A percentile compares a stretch with the other conserved stretches of the same genome.
These are phyloP conservation scores for Geococcyx californianus DNA, from an alignment of 2,113 vertebrate genomes.

Conservation along the genomic window DNA sequence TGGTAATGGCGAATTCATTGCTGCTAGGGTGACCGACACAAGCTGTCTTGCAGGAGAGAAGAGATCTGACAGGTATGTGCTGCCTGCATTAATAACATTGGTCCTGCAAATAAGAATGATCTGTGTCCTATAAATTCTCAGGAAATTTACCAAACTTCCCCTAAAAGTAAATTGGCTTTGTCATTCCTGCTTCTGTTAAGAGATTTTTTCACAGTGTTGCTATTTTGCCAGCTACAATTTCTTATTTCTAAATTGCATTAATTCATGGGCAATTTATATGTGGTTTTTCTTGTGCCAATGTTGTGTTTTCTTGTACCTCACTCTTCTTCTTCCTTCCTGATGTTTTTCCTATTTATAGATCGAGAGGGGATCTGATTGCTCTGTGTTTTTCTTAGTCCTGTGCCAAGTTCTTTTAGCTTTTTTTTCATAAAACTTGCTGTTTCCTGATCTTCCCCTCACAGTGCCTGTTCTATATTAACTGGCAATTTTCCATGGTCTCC, in stretches of 20 bases:
- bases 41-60: background rate
- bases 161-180: background rate
- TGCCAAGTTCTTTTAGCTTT: background rate
- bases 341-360: slow-evolving; percentile 29
- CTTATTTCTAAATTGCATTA: background rate
- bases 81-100: background rate
- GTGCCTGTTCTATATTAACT: background rate
- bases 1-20: background rate
- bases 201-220: background rate
- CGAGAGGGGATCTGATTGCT: background rate
- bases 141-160: background rate
- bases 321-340: slow-evolving; percentile 11
- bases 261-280: background rate
- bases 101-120: background rate
- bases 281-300: background rate
- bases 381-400: background rate
- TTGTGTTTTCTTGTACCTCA: background rate
- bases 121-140: background rate
- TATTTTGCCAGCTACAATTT: background rate
- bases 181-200: background rate
- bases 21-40: background rate
- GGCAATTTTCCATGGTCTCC: background rate
- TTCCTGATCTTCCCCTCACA: slow-evolving; percentile 1
- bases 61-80: background rate
- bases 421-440: background rate